Evolutionary conservation across 2,888 invertebrate genomes (phyloP).

Genomic region (Ceramica pisi): DNA sequence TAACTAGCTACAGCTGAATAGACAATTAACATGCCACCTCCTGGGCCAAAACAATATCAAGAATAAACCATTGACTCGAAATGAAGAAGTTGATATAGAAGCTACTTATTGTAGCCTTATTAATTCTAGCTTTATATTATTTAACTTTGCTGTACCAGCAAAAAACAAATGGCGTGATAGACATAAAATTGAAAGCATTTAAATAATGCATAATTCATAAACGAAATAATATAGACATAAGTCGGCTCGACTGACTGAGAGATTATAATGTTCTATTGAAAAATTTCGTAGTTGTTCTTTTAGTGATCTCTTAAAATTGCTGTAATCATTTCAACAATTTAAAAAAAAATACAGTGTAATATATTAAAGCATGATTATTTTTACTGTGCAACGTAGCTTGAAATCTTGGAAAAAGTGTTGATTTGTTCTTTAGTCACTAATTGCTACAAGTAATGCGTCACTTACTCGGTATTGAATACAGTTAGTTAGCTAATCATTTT

Average conservation of each 20-base stretch:
- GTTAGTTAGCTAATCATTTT: neutral
- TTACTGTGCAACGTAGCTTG: neutral
- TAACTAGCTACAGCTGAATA: too few species aligned
- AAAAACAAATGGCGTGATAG: constrained; percentile 6
- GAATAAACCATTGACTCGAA: too few species aligned
- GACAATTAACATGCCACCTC: too few species aligned
- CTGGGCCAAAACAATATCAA: too few species aligned
- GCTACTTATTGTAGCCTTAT: too few species aligned
- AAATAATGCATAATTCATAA: constrained; percentile 43
- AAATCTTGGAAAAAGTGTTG: neutral
- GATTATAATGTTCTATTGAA: neutral
- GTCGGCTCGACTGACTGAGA: neutral
- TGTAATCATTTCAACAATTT: too few species aligned
- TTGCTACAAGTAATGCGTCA: neutral
- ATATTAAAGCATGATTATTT: neutral
- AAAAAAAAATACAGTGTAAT: too few species aligned
- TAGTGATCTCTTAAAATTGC: neutral
- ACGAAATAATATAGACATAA: constrained; percentile 1
- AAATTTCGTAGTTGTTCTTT: neutral
- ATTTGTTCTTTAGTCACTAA: neutral
- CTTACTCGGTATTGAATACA: neutral
- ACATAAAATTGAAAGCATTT: constrained; percentile 4
- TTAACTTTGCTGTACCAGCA: neutral
- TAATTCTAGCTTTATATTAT: neutral
- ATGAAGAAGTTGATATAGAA: too few species aligned